Conservation (phyloP, 2,797 vertebrate species). For the Aplochiton taeniatus region DNA sequence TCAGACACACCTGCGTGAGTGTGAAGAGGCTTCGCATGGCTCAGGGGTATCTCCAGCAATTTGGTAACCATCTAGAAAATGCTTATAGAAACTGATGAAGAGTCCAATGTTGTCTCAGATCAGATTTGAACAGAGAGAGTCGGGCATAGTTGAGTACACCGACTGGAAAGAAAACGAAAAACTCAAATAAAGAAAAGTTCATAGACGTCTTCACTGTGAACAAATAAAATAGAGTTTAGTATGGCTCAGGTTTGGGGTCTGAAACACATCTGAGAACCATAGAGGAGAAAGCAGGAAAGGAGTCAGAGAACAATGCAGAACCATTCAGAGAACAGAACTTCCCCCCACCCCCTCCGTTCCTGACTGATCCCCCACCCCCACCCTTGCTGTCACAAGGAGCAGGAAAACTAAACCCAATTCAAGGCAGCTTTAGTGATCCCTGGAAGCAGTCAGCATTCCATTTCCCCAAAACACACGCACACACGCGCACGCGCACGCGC, state of each 20-base stretch:
- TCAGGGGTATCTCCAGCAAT: conserved; percentile 55
- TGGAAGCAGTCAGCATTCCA: conserved; percentile 72
- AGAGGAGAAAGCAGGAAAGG: conserved; percentile 43
- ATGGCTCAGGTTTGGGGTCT: conserved; percentile 58
- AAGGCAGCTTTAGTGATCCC: conserved; percentile 71
- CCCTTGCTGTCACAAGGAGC: conserved; percentile 55
- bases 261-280: conserved; percentile 68
- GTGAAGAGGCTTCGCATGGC: conserved; percentile 50
- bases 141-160: conserved; percentile 54
- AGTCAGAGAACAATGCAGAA: conserved; percentile 64
- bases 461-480: conserved; percentile 23
- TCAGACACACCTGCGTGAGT: conserved; percentile 58
- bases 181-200: conserved; percentile 63
- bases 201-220: conserved; percentile 66
- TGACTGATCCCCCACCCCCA: conserved; percentile 43
- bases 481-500: conserved; percentile 25
- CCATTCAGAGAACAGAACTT: conserved; percentile 69
- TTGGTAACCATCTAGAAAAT: conserved; percentile 51
- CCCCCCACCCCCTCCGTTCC: conserved; percentile 59
- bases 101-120: conserved; percentile 62
- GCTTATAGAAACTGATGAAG: conserved; percentile 57
- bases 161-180: conserved; percentile 52
- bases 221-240: conserved; percentile 72
- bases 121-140: conserved; percentile 65
- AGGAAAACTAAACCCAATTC: conserved; percentile 65